phyloP scores from a whole-genome alignment of 2,797 vertebrate species.

The Sylvilagus floridanus region DNA sequence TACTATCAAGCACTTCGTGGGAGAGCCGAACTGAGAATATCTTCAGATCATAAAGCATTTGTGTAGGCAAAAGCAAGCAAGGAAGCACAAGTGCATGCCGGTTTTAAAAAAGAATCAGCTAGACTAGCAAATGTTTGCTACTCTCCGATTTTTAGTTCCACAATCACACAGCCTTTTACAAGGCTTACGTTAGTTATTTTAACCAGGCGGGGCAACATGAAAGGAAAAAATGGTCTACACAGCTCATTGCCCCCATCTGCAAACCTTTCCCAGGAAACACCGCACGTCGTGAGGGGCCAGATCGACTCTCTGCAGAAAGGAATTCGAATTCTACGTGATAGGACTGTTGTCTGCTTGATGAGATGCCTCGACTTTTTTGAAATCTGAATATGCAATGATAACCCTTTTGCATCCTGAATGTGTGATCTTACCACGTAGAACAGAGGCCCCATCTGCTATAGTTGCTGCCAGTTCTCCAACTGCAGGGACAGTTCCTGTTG shows the following conservation, averaged over 20 bases:
- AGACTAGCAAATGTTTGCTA: neutral
- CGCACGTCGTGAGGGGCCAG: neutral
- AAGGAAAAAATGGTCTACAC: neutral
- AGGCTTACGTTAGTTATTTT: neutral
- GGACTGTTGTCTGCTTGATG: neutral
- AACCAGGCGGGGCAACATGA: neutral
- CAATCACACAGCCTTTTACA: neutral
- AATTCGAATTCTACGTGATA: slow-evolving; percentile 34
- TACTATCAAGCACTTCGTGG: neutral
- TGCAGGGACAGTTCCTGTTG: neutral
- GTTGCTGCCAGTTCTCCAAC: neutral
- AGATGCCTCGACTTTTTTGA: neutral
- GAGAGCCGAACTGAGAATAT: neutral
- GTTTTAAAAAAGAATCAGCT: neutral
- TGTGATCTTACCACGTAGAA: neutral
- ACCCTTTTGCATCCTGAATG: neutral
- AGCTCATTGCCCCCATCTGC: neutral
- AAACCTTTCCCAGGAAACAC: neutral
- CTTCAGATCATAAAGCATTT: neutral
- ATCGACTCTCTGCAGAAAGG: neutral
- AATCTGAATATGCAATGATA: neutral
- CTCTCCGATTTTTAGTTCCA: neutral
- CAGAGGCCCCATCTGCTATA: neutral
- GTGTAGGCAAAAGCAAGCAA: slow-evolving; percentile 22
- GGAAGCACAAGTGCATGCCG: neutral